Percentiles rank a stretch among this genome's conserved stretches.
Evolutionary conservation across 2,113 vertebrate species (phyloP).

Genomic region (Apeltes quadracus): DNA sequence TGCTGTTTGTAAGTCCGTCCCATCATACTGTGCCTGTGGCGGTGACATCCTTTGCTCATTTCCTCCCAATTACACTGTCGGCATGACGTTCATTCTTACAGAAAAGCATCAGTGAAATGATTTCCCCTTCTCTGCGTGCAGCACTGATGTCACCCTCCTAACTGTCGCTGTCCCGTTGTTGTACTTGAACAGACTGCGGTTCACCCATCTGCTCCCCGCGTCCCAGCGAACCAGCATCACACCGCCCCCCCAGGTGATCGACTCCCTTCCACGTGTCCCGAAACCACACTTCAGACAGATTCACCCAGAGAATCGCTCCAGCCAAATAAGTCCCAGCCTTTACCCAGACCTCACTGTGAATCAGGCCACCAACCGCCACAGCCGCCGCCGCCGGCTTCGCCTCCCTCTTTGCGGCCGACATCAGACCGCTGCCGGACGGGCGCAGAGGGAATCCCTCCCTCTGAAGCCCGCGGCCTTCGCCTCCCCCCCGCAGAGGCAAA

Average conservation of each 20-base stretch:
- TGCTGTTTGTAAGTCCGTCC: background rate
- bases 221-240: constrained; percentile 55
- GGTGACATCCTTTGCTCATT: constrained; percentile 34
- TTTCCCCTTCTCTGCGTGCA: constrained; percentile 48
- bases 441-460: constrained; percentile 41
- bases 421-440: constrained; percentile 40
- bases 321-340: constrained; percentile 52
- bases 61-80: constrained; percentile 37
- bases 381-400: constrained; percentile 5
- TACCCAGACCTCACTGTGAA: constrained; percentile 52
- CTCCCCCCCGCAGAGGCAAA: constrained; percentile 17
- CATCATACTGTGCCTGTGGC: constrained; percentile 14
- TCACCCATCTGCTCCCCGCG: constrained; percentile 46
- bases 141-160: constrained; percentile 35
- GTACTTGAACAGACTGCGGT: constrained; percentile 62
- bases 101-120: constrained; percentile 65
- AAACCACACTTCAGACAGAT: constrained; percentile 42
- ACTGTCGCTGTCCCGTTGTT: constrained; percentile 54
- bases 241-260: constrained; percentile 53
- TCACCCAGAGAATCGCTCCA: constrained; percentile 37
- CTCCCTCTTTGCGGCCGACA: constrained; percentile 17
- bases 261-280: constrained; percentile 36
- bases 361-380: constrained; percentile 40
- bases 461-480: constrained; percentile 20
- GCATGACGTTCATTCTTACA: constrained; percentile 58